Evolutionary conservation across 2,797 vertebrate species (phyloP), one percentile per base, ranked within the genome.

Genomic region (Botia almorhae): DNA sequence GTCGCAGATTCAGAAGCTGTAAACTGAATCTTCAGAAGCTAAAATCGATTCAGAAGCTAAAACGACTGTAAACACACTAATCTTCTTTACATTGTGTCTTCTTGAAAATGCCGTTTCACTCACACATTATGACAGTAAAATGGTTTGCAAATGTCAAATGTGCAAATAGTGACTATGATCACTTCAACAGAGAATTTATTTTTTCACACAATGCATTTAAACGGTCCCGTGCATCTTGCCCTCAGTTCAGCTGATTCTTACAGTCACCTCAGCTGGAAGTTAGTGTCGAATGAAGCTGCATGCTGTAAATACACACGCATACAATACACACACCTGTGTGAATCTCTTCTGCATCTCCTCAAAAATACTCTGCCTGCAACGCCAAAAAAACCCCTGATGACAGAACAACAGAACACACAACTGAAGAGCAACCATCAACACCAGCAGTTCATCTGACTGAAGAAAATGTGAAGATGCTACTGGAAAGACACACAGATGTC

Each of bases 331-430:
- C 97, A 99, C 97, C 97, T 98, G 95, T 83, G 95, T 91, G 92
- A 96, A 96, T 91, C 93, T 96, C 92, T 96, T 98, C 95, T 96
- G 98, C 95, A 98, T 97, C 92, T 99, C 97, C 93, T 97, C 96
- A 96, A 98, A 97, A 94, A 98, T 95, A 96, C 91, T 98, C 89
- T 98, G 96, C 94, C 96, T 97, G 96, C 95, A 97, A 93, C 95
- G 97, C 97, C 97, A 97, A 96, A 98, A 97, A 90, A 95, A 88
- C 91, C 93, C 96, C 97, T 98, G 92, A 88, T 84, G 89, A 92
- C 81, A 93, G 23, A 91, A 69, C 10, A 86, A 55, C 74, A 6
- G 69, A 64, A 14, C 12, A 61, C 16, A 61, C 26, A 60, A 55
- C 60, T 69, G 69, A 80, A 76, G 69, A 26, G 72, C 16, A 10